Percentiles rank a stretch among this genome's conserved stretches.
Evolutionary conservation across 2,888 invertebrate genomes (phyloP).

Genomic region (Perizoma flavofasciatum): DNA sequence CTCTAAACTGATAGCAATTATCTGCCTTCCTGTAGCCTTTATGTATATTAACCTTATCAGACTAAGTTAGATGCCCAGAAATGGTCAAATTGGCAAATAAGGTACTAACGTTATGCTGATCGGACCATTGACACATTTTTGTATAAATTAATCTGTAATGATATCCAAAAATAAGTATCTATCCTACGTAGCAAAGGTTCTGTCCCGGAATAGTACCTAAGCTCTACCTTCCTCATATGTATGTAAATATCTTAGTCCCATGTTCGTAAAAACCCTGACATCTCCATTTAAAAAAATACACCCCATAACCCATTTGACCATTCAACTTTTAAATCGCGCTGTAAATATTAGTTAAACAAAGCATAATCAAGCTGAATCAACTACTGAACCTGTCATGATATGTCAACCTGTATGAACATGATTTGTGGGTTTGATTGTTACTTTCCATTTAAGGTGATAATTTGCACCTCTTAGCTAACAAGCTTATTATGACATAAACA

Average conservation of each 20-base stretch:
- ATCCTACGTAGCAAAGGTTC: too few relatives aligned
- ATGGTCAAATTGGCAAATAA: constrained; percentile 14
- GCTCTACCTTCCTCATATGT: too few relatives aligned
- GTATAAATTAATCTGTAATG: not conserved
- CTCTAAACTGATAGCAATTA: constrained; percentile 26
- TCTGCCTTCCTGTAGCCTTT: constrained; percentile 34
- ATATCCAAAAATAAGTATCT: too few relatives aligned
- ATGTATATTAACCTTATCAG: constrained; percentile 30
- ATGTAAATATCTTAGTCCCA: too few relatives aligned
- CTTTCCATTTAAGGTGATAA: constrained; percentile 19
- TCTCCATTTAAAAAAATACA: constrained; percentile 1
- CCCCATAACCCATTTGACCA: constrained; percentile 5
- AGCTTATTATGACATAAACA: constrained; percentile 13
- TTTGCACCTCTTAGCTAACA: constrained; percentile 18
- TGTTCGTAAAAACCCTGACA: constrained; percentile 7
- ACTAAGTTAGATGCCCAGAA: constrained; percentile 3
- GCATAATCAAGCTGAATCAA: too few relatives aligned
- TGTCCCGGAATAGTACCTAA: too few relatives aligned
- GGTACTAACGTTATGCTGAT: constrained; percentile 4
- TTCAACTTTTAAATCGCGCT: constrained; percentile 3
- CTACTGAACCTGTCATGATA: too few relatives aligned
- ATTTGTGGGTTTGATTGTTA: too few relatives aligned
- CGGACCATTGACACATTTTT: constrained; percentile 6
- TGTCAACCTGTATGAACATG: too few relatives aligned
- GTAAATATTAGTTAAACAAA: too few relatives aligned